These are phyloP conservation scores for Arrhamphus sclerolepis DNA, from an alignment of 2,797 vertebrate species.

Conservation along the genomic window DNA sequence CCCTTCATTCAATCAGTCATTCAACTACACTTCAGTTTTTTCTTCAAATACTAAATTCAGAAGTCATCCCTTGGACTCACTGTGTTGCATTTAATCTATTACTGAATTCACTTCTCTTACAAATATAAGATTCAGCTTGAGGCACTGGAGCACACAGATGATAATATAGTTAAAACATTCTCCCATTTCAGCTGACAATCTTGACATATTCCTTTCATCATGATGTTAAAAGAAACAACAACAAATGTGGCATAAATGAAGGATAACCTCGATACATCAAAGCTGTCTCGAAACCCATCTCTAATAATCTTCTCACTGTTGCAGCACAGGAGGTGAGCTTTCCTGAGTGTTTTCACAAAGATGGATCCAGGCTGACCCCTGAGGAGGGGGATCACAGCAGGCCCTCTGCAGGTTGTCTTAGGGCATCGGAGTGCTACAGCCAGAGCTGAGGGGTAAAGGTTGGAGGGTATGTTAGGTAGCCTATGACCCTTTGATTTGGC, in stretches of 20 bases:
- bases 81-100: too few species aligned
- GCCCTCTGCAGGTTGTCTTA: slow-evolving; percentile 68
- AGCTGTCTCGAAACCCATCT: slow-evolving; percentile 45
- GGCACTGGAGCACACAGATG: background rate
- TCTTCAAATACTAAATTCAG: too few species aligned
- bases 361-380: slow-evolving; percentile 65
- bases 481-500: slow-evolving; percentile 67
- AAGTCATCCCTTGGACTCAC: too few species aligned
- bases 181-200: slow-evolving; percentile 15
- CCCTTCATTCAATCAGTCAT: too few species aligned
- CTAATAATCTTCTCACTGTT: slow-evolving; percentile 39
- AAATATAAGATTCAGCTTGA: background rate
- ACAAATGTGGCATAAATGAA: slow-evolving; percentile 45
- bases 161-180: background rate
- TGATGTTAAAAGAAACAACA: slow-evolving; percentile 47
- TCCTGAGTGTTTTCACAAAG: slow-evolving; percentile 71
- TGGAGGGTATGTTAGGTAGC: slow-evolving; percentile 66
- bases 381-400: slow-evolving; percentile 42
- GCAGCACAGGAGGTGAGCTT: slow-evolving; percentile 45
- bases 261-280: slow-evolving; percentile 64
- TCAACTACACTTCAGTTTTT: too few species aligned
- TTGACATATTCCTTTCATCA: slow-evolving; percentile 37
- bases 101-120: too few species aligned
- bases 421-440: slow-evolving; percentile 43
- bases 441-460: slow-evolving; percentile 59